Evolutionary conservation across 2,113 vertebrate genomes (phyloP), one percentile per base, ranked within the genome.

Genomic region (Pipra filicauda): DNA sequence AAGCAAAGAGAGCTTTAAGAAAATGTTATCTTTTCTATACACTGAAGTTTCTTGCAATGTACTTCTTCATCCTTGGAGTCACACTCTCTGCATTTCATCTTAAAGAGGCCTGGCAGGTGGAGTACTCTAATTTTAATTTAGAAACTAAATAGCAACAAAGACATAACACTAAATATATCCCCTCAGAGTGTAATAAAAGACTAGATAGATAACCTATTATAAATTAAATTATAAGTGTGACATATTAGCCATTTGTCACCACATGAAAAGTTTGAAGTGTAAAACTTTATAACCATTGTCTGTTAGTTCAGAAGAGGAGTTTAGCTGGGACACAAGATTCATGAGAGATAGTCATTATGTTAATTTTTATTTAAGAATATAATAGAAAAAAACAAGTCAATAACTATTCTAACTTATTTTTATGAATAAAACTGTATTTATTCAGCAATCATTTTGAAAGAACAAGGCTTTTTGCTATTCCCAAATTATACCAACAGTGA

Each of bases 21-120:
- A 93, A 64, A 35, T 28, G 0, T n/a, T 76, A 30, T 6, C 4
- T 93, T 85, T 90, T 54, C 18, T 37, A 6, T 54, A 62, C 4
- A 26, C 8, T n/a, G 20, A 28, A 48, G 24, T 41, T 72, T 58
- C 39, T 64, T 3, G 1, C 5, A 18, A 9, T 0, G 0, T 23
- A 5, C 9, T 4, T 37, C 20, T 24, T 31, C 18, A 35, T 78
- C 15, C 23, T 64, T 79, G 9, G 21, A 88, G 20, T 5, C 8
- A 2, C 33, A n/a, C 2, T 2, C 7, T 11, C 9, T 39, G 39
- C 21, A 19, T 76, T 93, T 88, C 41, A 22, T 52, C 24, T 72
- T 74, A 23, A 27, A 64, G 19, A 82, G 17, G 10, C 3, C 26
- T 85, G 31, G 31, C 9, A 31, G 8, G 5, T 55, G 6, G 24